Evolutionary conservation across 2,113 vertebrate genomes (phyloP).

Genomic region (Castor canadensis): DNA sequence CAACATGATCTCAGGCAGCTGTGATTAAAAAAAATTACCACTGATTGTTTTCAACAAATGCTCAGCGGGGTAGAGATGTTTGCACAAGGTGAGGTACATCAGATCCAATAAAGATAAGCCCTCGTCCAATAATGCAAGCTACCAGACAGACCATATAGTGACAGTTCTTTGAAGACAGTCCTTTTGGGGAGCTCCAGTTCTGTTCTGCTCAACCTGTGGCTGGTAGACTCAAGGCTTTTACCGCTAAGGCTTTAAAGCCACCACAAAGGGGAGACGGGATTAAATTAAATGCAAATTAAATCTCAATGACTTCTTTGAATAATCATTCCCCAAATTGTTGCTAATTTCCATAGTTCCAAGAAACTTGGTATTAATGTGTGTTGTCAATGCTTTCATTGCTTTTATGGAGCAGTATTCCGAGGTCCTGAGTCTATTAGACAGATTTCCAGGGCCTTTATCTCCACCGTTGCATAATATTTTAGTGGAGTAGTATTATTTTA

Average conservation of each 20-base stretch:
- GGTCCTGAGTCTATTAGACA: background rate
- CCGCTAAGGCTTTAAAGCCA: background rate
- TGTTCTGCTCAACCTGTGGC: background rate
- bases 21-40: background rate
- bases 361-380: background rate
- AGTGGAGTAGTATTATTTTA: background rate
- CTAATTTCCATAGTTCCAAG: background rate
- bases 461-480: background rate
- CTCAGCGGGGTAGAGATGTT: background rate
- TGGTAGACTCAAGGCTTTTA: background rate
- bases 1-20: background rate
- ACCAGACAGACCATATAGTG: background rate
- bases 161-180: background rate
- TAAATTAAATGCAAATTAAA: background rate
- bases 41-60: background rate
- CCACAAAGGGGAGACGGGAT: background rate
- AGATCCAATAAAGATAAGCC: background rate
- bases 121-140: background rate
- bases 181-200: background rate
- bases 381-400: background rate
- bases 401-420: background rate
- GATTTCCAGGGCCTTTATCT: background rate
- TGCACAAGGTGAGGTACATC: background rate
- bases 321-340: background rate
- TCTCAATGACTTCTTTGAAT: background rate